Base-by-base conservation (phyloP, 2,888 invertebrate species). In the Ennomos quercinarius region DNA sequence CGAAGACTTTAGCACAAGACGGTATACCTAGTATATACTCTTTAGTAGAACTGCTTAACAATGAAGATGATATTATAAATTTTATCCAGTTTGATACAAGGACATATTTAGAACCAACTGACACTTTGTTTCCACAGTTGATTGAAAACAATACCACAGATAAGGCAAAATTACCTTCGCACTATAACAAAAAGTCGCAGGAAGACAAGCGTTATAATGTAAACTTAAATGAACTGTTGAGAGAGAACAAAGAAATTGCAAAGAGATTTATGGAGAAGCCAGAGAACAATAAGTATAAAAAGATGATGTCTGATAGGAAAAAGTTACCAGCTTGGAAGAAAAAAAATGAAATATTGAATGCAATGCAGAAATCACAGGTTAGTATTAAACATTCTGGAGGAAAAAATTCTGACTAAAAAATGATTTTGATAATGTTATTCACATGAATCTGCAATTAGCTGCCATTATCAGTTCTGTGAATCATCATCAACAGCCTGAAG, bases 11-110 rank as follows among this genome's bases (percentile, higher is more conserved):
- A 57, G 94, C 96, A 6, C 86, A 89, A 63, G 95, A 95, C 75
- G 96, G 96, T 55, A 94, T 95, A 79, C 95, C 96, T 0, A 94
- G 95, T 72, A 91, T 96, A 67, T 97, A 95, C 77, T 95, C 95
- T 1, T 87, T 97, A 70, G 94, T 95, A 10, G 95, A 96, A 83
- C 81, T 96, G 48, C 80, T 96, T 39, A 95, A 95, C 79, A 95
- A 95, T 73, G 95, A 95, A 76, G 94, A 95, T 43, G 95, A 95
- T 62, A 94, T 97, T 56, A 84, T 88, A 10, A 87, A 93, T 48
- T 94, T 93, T 76, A 87, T 96, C 64, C 92, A 94, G 74, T 89
- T 91, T 72, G 93, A 94, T 74, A 88, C 84, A 8, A 85, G 91
- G 65, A 83, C 79, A 10, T 94, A 94, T 78, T 91, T 93, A 0